Evolutionary conservation across 2,113 vertebrate genomes (phyloP).

Genomic region (Chlorocebus sabaeus): DNA sequence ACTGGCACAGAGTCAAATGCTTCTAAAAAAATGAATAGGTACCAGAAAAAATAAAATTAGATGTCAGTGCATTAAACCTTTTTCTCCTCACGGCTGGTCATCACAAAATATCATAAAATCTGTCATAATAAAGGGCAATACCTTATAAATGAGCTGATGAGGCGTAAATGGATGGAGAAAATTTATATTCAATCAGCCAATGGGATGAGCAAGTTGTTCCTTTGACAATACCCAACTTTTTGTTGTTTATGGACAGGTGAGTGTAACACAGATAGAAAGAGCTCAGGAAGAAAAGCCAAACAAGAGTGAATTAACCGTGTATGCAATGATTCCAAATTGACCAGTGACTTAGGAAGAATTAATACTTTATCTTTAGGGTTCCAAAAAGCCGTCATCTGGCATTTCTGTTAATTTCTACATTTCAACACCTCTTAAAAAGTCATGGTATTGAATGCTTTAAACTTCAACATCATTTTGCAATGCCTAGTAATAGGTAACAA

Average conservation of each 20-base stretch:
- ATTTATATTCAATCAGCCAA: slow-evolving; percentile 68
- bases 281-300: background rate
- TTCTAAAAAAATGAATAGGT: slow-evolving; percentile 73
- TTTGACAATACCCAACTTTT: slow-evolving; percentile 3
- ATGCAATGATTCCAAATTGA: background rate
- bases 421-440: background rate
- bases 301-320: background rate
- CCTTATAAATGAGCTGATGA: slow-evolving; percentile 71
- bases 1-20: slow-evolving; percentile 67
- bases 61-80: slow-evolving; percentile 78
- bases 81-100: slow-evolving; percentile 62
- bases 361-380: background rate
- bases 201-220: slow-evolving; percentile 50
- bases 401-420: background rate
- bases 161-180: slow-evolving; percentile 17
- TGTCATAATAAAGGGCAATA: slow-evolving; percentile 77
- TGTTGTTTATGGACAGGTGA: background rate
- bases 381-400: background rate
- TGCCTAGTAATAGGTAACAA: background rate
- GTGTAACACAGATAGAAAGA: background rate
- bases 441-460: background rate
- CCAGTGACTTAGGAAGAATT: background rate
- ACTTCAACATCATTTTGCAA: background rate
- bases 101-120: slow-evolving; percentile 79
- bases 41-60: slow-evolving; percentile 78